These are phyloP conservation scores for Physocephala rufipes DNA, from an alignment of 2,888 invertebrate species.

Conservation along the genomic window DNA sequence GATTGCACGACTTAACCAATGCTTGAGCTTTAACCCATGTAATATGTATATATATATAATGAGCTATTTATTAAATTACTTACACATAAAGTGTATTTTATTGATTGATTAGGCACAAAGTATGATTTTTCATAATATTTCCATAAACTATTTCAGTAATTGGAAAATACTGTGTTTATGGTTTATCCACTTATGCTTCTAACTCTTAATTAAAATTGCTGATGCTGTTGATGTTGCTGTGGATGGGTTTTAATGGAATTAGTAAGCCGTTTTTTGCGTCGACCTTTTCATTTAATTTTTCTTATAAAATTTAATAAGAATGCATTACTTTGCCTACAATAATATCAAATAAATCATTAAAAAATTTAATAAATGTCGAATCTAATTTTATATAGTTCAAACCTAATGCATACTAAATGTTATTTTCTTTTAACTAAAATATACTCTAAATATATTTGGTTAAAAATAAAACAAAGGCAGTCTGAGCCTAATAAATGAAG, in stretches of 20 bases:
- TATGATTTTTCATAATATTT: slow-evolving; percentile 47
- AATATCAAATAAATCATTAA: neutral
- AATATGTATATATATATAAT: slow-evolving; percentile 18
- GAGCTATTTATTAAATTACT: slow-evolving; percentile 15
- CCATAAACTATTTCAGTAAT: slow-evolving; percentile 35
- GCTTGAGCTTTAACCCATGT: neutral
- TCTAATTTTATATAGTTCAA: no score
- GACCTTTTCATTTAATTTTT: neutral
- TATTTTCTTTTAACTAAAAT: neutral
- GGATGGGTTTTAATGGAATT: slow-evolving; percentile 30
- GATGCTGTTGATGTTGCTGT: slow-evolving; percentile 24
- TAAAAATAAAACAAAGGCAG: neutral
- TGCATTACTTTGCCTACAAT: neutral
- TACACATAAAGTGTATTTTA: slow-evolving; percentile 44
- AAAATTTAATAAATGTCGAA: no score
- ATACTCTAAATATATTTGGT: neutral
- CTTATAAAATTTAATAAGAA: neutral
- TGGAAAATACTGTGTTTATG: slow-evolving; percentile 26
- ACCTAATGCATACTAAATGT: no score
- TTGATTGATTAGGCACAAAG: slow-evolving; percentile 64
- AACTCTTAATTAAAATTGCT: slow-evolving; percentile 10
- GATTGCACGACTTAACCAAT: neutral
- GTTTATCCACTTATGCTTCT: slow-evolving; percentile 27
- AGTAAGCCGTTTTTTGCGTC: slow-evolving; percentile 1
- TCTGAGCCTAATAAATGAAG: no score